phyloP scores from a whole-genome alignment of 1,140 invertebrate genomes.

The Orussus abietinus region DNA sequence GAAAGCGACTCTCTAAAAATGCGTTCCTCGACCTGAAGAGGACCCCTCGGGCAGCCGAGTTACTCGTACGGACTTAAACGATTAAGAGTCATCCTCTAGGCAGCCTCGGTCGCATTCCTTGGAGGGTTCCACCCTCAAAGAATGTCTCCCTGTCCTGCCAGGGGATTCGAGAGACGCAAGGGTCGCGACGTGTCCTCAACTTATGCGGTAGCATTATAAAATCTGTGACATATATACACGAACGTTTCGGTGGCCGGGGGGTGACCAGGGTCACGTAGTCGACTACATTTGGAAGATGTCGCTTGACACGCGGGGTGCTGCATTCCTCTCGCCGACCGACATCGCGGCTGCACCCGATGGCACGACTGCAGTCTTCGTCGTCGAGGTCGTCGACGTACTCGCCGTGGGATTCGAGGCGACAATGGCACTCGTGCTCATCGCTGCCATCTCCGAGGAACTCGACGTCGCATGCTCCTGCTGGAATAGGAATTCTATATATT shows the following conservation, averaged over 20 bases:
- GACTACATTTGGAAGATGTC: constrained; percentile 38
- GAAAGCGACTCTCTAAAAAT: too few species aligned
- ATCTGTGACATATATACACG: constrained; percentile 15
- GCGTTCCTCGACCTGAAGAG: too few species aligned
- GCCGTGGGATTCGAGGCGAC: constrained; percentile 33
- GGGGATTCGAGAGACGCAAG: too few species aligned
- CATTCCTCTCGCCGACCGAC: constrained; percentile 38
- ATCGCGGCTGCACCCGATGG: constrained; percentile 24
- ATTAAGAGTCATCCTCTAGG: too few species aligned
- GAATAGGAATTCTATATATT: constrained; percentile 8
- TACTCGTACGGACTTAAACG: too few species aligned
- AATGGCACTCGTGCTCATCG: constrained; percentile 7
- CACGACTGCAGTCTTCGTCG: too few species aligned
- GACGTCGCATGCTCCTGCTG: constrained; percentile 42
- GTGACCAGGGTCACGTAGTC: constrained; percentile 3
- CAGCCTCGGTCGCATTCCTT: too few species aligned
- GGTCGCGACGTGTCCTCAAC: too few species aligned
- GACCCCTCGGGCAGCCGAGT: too few species aligned
- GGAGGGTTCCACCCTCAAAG: too few species aligned
- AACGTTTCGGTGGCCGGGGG: too few species aligned
- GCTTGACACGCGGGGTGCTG: constrained; percentile 36
- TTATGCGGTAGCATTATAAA: neutral
- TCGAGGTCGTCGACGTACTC: constrained; percentile 13
- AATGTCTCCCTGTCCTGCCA: too few species aligned
- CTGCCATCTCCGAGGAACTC: constrained; percentile 21